Conservation (phyloP, 2,888 invertebrate genomes). For the Tuberolachnus salignus region DNA sequence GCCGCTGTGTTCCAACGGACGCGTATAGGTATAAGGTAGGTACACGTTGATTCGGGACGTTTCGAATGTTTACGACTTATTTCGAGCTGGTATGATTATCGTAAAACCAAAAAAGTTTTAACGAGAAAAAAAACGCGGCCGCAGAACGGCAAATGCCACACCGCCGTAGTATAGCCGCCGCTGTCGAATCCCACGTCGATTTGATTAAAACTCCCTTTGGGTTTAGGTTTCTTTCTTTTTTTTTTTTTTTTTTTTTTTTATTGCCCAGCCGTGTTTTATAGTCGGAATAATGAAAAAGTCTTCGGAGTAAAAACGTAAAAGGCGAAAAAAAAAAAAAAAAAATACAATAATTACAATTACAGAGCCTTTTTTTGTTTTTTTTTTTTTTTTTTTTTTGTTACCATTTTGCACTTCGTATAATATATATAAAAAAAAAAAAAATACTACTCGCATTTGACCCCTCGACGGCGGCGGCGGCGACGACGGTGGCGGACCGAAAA, state of each 20-base stretch:
- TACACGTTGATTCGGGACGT: conserved; percentile 28
- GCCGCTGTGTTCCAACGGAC: neutral
- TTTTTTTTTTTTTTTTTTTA: conserved; percentile 32
- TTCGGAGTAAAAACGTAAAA: conserved; percentile 45
- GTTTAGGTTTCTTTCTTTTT: conserved; percentile 14
- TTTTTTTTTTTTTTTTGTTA: conserved; percentile 26
- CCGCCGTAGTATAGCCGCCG: too few relatives aligned
- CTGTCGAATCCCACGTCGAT: conserved; percentile 53
- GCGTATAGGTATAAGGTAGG: neutral
- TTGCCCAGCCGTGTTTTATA: conserved; percentile 50
- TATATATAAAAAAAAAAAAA: conserved; percentile 10
- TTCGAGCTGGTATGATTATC: conserved; percentile 49
- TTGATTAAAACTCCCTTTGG: conserved; percentile 55
- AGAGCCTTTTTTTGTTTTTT: conserved; percentile 30
- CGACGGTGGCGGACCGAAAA: conserved; percentile 45
- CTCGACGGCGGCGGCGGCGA: conserved; percentile 15
- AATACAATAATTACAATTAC: conserved; percentile 54
- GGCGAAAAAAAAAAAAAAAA: conserved; percentile 29
- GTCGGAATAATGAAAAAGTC: conserved; percentile 56
- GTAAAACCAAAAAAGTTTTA: conserved; percentile 54
- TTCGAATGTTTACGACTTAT: conserved; percentile 50
- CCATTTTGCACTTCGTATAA: conserved; percentile 54
- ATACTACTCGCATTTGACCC: conserved; percentile 36
- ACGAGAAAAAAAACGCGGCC: conserved; percentile 54
- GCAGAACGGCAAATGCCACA: conserved; percentile 47